Evolutionary conservation across 1,140 invertebrate genomes (phyloP), one percentile per base, ranked within the genome.

Genomic region (Hyposmocoma kahamanoa): DNA sequence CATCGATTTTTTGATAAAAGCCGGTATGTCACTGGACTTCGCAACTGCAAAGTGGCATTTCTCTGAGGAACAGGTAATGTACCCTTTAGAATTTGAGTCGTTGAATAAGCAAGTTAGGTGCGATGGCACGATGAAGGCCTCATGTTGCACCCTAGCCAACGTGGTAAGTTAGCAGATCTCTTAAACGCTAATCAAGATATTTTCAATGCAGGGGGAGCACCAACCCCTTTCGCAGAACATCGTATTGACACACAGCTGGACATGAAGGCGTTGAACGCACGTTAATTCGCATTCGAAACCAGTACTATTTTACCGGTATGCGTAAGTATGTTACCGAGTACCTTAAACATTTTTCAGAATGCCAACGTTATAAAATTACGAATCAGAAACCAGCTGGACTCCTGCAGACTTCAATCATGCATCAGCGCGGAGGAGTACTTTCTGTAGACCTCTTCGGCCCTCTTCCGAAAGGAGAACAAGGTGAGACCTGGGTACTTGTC

Each of bases 221-320:
- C 32, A 15, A 34, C 32, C 3, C 8, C 5, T 13, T 34, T 34
- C 15, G 32, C 32, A 13, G 32, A 34, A 34, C 32, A 34, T 34
- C 32, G 15, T 13, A 34, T 34, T 13, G 32, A 34, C 32, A 57
- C 1, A 60, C 46, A 3, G 61, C 62, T 17, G 72, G 69, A 1
- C 63, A 73, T 49, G 54, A 61, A 32, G 74, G 67, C 13, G 24
- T 61, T 1, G 60, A 69, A 34, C 36, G 53, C 5, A 75, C 66
- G 1, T 22, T 45, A 3, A 10, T 44, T 11, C 26, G 59, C 9
- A 59, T 72, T 11, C 9, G 22, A 9, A 4, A 34, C 1, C 30
- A 51, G 34, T 74, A 69, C 43, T 72, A 69, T 42, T 75, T 50
- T 13, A 34, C 32, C 8, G 32, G 32, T 34, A 34, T 34, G 32